Evolutionary conservation across 1,140 invertebrate species (phyloP), one percentile per base, ranked within the genome.

Genomic region (Drosophila orosa): DNA sequence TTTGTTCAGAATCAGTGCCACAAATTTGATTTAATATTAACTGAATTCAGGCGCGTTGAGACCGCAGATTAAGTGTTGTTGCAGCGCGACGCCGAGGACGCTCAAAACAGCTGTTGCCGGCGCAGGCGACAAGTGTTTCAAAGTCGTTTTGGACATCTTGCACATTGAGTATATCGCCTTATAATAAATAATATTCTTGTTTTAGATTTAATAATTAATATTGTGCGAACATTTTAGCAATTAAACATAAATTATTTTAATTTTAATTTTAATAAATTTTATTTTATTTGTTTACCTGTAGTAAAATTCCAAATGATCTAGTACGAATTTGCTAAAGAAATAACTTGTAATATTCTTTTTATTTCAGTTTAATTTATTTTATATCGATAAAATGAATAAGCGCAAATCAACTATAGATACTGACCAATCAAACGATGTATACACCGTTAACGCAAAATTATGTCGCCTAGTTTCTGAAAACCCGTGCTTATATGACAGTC

Each of bases 401-500:
- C 62, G 56, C 17, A 73, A 22, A 24, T 48, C n/a, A 12, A 62
- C 52, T 5, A 55, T 62, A 10, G 47, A 45, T 17, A 0, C 2
- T 10, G 1, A 0, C 15, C 65, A 74, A 22, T 72, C 82, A 8
- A 78, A 72, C 8, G 81, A 90, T 27, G 48, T 72, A 55, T 90
- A 79, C 19, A 61, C 60, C 25, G 66, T 59, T 3, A 91, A 90
- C 47, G 73, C 75, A 0, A 91, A 84, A 57, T 86, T 91, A n/a
- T 91, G 90, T 12, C 74, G 79, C 0, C 40, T 91, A 40, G 90
- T 91, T 8, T 56, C 80, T 6, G n/a, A 58, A 42, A 50, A 86
- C 71, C 78, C 90, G 3, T 91, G 86, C 40, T 78, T 91, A 42
- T 91, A 89, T 37, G 90, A 91, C 63, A 83, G 82, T 68, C 39